phyloP scores from a whole-genome alignment of 2,797 vertebrate species.

The Rhadinocentrus ornatus region DNA sequence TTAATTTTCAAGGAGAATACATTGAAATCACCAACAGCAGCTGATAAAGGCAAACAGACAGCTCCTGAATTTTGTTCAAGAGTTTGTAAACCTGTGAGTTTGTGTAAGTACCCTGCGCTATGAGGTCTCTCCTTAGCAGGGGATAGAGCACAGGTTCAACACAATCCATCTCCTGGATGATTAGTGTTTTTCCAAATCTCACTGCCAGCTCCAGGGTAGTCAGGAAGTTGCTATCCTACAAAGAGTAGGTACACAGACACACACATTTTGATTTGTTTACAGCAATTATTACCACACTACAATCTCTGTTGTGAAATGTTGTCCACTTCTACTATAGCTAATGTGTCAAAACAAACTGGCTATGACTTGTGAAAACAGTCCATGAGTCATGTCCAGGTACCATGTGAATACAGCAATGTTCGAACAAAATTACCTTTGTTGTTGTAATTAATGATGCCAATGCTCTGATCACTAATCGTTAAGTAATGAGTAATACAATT shows the following conservation, averaged over 20 bases:
- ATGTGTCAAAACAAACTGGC: not conserved
- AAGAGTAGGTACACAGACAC: slow-evolving; percentile 12
- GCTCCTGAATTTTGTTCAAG: not conserved
- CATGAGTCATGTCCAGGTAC: not conserved
- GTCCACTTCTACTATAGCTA: not conserved
- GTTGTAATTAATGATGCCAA: not conserved
- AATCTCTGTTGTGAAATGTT: not conserved
- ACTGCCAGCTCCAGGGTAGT: slow-evolving; percentile 93
- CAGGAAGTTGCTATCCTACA: slow-evolving; percentile 92
- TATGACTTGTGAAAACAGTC: too few species aligned
- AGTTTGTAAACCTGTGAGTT: not conserved
- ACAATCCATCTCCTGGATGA: slow-evolving; percentile 96
- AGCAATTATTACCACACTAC: not conserved
- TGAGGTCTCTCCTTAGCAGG: slow-evolving; percentile 90
- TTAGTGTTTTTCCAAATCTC: slow-evolving; percentile 96
- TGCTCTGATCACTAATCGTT: slow-evolving; percentile 4
- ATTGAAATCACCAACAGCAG: not conserved
- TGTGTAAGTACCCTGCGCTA: slow-evolving; percentile 89
- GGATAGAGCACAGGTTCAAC: slow-evolving; percentile 96
- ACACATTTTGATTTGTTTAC: not conserved
- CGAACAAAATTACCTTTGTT: slow-evolving; percentile 8
- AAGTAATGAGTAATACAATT: slow-evolving; percentile 1
- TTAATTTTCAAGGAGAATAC: not conserved
- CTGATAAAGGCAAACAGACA: not conserved
- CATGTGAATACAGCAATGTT: not conserved